Percentiles rank a stretch among this genome's conserved stretches.
Conservation (phyloP, 2,888 invertebrate species). For the Dugesia japonica region DNA sequence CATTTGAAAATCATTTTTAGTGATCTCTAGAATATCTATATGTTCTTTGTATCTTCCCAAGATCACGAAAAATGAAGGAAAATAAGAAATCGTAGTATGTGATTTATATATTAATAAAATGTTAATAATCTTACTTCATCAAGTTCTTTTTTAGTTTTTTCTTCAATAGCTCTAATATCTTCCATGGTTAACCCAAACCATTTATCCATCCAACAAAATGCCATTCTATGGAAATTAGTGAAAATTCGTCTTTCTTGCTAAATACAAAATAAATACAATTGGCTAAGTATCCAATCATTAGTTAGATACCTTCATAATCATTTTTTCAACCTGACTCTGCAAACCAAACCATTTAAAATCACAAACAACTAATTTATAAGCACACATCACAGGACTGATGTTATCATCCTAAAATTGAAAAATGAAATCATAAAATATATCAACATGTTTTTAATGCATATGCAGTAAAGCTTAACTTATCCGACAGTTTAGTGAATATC, state of each 20-base stretch:
- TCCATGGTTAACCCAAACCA: conserved; percentile 95
- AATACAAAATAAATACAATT: conserved; percentile 20
- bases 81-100: too few species aligned
- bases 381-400: conserved; percentile 74
- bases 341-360: conserved; percentile 98
- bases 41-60: too few species aligned
- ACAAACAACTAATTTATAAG: conserved; percentile 86
- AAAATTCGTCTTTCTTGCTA: conserved; percentile 75
- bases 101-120: too few species aligned
- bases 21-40: too few species aligned
- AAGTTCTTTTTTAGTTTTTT: conserved; percentile 77
- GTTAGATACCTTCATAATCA: conserved; percentile 60
- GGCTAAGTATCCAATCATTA: neutral
- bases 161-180: conserved; percentile 86
- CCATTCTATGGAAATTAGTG: conserved; percentile 93
- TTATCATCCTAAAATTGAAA: too few species aligned
- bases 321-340: conserved; percentile 72
- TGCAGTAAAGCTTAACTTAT: too few species aligned
- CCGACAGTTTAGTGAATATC: too few species aligned
- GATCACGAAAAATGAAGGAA: too few species aligned
- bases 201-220: conserved; percentile 94
- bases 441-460: too few species aligned
- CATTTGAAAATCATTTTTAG: too few species aligned
- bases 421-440: too few species aligned
- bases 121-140: conserved; percentile 25